These are phyloP conservation scores for Alcis repandata DNA, from an alignment of 2,888 invertebrate genomes.

Conservation along the genomic window DNA sequence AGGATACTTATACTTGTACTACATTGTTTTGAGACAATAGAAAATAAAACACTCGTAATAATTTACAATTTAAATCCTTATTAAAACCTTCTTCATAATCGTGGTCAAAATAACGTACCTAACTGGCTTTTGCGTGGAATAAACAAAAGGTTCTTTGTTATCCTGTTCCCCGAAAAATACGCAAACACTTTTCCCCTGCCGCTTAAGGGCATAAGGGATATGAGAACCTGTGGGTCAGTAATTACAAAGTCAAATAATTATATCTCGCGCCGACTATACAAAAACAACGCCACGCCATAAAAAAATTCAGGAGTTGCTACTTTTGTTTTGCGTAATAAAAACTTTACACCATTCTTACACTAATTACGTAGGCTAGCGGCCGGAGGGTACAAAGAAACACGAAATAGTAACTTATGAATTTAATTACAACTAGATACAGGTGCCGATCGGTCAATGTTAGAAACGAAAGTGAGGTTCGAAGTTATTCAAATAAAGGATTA, in stretches of 20 bases:
- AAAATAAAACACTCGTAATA: slow-evolving; percentile 2
- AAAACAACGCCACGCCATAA: slow-evolving; percentile 26
- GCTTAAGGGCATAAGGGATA: slow-evolving; percentile 41
- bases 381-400: too few species aligned
- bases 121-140: slow-evolving; percentile 31
- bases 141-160: slow-evolving; percentile 41
- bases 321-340: slow-evolving; percentile 3
- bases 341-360: not conserved
- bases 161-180: slow-evolving; percentile 41
- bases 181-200: slow-evolving; percentile 40
- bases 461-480: too few species aligned
- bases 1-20: not conserved
- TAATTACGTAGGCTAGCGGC: too few species aligned
- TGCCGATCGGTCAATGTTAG: too few species aligned
- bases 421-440: too few species aligned
- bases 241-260: slow-evolving; percentile 51
- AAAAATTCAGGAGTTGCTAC: not conserved
- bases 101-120: slow-evolving; percentile 16
- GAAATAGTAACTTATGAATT: too few species aligned
- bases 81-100: slow-evolving; percentile 12
- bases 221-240: slow-evolving; percentile 40
- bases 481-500: too few species aligned
- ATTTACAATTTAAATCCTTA: slow-evolving; percentile 22
- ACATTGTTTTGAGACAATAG: not conserved
- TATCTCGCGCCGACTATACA: slow-evolving; percentile 36